phyloP scores from a whole-genome alignment of 2,797 vertebrate species.

The Rousettus madagascariensis region DNA sequence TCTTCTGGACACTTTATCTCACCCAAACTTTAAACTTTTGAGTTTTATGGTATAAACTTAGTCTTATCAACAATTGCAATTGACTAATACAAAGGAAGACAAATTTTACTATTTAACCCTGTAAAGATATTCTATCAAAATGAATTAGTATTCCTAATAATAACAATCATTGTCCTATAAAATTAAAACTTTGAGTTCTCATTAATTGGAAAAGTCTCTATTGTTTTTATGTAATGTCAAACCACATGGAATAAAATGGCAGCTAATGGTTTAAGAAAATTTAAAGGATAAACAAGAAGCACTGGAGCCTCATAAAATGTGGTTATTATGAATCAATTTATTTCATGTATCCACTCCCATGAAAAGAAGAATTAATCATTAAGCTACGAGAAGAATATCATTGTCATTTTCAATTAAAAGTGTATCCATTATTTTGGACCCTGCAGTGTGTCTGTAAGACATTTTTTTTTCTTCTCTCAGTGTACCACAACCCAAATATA shows the following conservation, averaged over 20 bases:
- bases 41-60: not conserved
- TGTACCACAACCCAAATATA: not conserved
- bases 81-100: not conserved
- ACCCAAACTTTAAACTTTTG: not conserved
- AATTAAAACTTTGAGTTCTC: conserved; percentile 16
- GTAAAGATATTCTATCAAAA: not conserved
- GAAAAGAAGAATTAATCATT: not conserved
- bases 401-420: not conserved
- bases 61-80: not conserved
- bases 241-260: not conserved
- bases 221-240: not conserved
- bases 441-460: not conserved
- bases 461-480: not conserved
- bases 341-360: not conserved
- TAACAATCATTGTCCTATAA: not conserved
- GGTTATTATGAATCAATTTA: not conserved
- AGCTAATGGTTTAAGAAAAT: not conserved
- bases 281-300: not conserved
- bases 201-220: not conserved
- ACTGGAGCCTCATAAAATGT: not conserved
- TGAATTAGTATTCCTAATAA: not conserved
- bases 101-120: not conserved
- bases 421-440: not conserved
- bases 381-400: not conserved
- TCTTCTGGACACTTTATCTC: not conserved